phyloP scores from a whole-genome alignment of 2,113 vertebrate genomes.

The Salvelinus sp. region DNA sequence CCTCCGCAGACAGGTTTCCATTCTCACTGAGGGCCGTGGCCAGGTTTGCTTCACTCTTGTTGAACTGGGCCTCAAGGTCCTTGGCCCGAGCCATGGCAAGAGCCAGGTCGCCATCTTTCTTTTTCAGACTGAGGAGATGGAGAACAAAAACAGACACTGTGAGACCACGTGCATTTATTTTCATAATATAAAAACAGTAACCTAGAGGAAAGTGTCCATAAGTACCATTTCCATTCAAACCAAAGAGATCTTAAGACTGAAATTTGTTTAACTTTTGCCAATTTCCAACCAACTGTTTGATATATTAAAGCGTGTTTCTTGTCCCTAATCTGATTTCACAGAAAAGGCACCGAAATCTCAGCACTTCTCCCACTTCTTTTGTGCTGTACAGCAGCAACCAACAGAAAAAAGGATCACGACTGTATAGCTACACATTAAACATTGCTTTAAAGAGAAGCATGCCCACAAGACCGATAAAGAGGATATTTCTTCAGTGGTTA shows the following conservation, averaged over 20 bases:
- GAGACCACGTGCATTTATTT: not conserved
- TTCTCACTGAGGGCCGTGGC: conserved; percentile 84
- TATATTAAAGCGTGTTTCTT: not conserved
- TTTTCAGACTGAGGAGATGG: conserved; percentile 81
- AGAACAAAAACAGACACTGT: not conserved
- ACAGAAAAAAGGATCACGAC: no score
- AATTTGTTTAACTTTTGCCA: not conserved
- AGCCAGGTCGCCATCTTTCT: conserved; percentile 85
- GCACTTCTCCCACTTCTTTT: no score
- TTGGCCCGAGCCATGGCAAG: conserved; percentile 80
- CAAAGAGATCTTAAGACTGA: no score
- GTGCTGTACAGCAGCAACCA: no score
- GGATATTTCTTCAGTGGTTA: not conserved
- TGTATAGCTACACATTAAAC: no score
- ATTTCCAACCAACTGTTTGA: not conserved
- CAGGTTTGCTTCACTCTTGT: conserved; percentile 85
- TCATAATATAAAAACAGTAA: no score
- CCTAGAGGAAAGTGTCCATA: no score
- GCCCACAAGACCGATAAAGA: not conserved
- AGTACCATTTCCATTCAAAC: no score
- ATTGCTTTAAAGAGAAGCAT: not conserved
- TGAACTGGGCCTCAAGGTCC: conserved; percentile 85
- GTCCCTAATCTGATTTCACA: no score
- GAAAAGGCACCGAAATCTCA: no score
- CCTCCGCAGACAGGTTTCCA: conserved; percentile 76